Evolutionary conservation across 1,140 invertebrate genomes (phyloP).

Genomic region (Artemia franciscana): DNA sequence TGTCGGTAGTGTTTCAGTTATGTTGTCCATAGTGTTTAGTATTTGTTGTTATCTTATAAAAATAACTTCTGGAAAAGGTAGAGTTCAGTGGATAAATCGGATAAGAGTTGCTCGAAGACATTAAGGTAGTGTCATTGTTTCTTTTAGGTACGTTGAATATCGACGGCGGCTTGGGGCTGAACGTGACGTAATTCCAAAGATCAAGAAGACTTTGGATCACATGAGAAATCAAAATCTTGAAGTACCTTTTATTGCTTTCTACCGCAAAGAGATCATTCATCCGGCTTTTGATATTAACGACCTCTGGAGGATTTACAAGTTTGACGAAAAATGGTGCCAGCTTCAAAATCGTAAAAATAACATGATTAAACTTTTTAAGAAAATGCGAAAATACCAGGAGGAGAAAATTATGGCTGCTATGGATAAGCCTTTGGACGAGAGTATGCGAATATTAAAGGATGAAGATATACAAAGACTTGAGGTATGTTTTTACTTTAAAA

Average conservation of each 20-base stretch:
- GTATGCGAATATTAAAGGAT: slow-evolving; percentile 51
- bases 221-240: slow-evolving; percentile 85
- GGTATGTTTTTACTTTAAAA: not conserved
- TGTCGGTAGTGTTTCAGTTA: too few species aligned
- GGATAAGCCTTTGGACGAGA: slow-evolving; percentile 57
- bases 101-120: too few species aligned
- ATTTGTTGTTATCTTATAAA: too few species aligned
- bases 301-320: slow-evolving; percentile 90
- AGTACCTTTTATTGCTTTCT: slow-evolving; percentile 96
- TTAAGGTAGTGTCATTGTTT: too few species aligned
- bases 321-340: slow-evolving; percentile 91
- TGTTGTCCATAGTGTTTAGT: too few species aligned
- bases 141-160: slow-evolving; percentile 8
- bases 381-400: slow-evolving; percentile 75
- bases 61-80: too few species aligned
- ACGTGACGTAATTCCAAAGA: slow-evolving; percentile 53
- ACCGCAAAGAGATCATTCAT: slow-evolving; percentile 90
- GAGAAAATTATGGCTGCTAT: slow-evolving; percentile 59
- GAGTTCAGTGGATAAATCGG: too few species aligned
- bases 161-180: slow-evolving; percentile 14
- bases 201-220: slow-evolving; percentile 79
- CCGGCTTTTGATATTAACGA: slow-evolving; percentile 85
- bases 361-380: slow-evolving; percentile 54
- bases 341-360: slow-evolving; percentile 64
- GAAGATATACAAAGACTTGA: slow-evolving; percentile 62